Evolutionary conservation across 2,797 vertebrate genomes (phyloP), one percentile per base, ranked within the genome.

Genomic region (Phylloscopus collybita): DNA sequence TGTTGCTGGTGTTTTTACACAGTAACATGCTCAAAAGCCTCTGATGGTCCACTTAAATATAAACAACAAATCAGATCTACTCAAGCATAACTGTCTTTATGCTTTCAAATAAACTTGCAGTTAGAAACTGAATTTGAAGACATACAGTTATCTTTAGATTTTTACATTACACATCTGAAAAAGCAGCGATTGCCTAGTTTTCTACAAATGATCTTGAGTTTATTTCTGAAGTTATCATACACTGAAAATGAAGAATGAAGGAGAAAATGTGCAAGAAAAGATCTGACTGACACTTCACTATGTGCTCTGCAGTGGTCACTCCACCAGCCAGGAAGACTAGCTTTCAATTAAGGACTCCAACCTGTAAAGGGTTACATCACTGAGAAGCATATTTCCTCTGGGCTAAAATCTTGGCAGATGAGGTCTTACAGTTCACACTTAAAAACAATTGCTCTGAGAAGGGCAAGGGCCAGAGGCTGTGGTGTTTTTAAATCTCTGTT

Each of bases 361-460:
- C 80, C 67, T 92, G 38, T 49, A 83, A 89, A 95, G 67, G 23
- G n/a, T 91, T 92, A 32, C 75, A 75, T 65, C 61, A 42, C 44
- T 56, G 10, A 90, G 40, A 80, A 30, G 34, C 74, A 57, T 76
- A 79, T 79, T 95, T 93, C 49, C 32, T 95, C 44, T 88, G 88
- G 49, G 40, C 54, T 80, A 80, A 65, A 82, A 93, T 76, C 64
- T 44, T 81, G 65, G 79, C 70, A 40, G 73, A 64, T 69, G 30
- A 65, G 6, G 23, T n/a, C 42, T 59, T 50, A 54, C 4, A 82
- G 53, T 34, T 92, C 69, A 78, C 25, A 10, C 36, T 83, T 74
- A 49, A 82, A 87, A 91, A 40, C 59, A 86, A 56, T 9, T 79
- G 32, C 65, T 61, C 74, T 93, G 47, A 72, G 65, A 89, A 94